These are phyloP conservation scores for Agrotis exclamationis DNA, from an alignment of 2,888 invertebrate genomes.

Conservation along the genomic window DNA sequence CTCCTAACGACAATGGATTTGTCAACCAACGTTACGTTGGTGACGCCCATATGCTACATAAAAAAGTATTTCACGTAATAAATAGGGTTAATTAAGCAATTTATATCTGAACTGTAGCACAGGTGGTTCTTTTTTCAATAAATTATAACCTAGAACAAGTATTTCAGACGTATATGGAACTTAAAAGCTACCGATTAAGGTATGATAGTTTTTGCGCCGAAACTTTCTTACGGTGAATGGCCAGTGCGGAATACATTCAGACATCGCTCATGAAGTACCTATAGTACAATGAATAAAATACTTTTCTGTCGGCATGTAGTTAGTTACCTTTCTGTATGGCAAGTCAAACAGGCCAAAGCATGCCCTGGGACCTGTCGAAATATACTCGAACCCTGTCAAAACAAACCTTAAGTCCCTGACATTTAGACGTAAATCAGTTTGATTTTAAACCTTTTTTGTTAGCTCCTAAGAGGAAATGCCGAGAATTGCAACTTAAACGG, in stretches of 20 bases:
- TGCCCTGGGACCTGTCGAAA: slow-evolving; percentile 78
- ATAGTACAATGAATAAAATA: slow-evolving; percentile 72
- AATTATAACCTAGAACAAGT: slow-evolving; percentile 16
- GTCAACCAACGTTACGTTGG: neutral
- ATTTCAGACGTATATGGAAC: slow-evolving; percentile 36
- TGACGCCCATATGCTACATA: neutral
- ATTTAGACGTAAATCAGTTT: slow-evolving; percentile 68
- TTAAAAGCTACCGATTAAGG: slow-evolving; percentile 51
- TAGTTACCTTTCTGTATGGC: slow-evolving; percentile 73
- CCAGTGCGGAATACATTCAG: slow-evolving; percentile 53
- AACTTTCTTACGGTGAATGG: slow-evolving; percentile 76
- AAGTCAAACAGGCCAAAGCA: slow-evolving; percentile 67
- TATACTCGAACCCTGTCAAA: slow-evolving; percentile 76
- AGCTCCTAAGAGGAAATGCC: slow-evolving; percentile 83
- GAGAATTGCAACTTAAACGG: slow-evolving; percentile 82
- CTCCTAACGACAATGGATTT: slow-evolving; percentile 1
- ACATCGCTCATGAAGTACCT: slow-evolving; percentile 31
- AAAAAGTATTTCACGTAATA: slow-evolving; percentile 5
- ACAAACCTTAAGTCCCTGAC: slow-evolving; percentile 73
- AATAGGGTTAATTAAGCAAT: slow-evolving; percentile 11
- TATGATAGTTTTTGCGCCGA: slow-evolving; percentile 72
- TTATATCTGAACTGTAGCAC: neutral
- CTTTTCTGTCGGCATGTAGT: slow-evolving; percentile 78
- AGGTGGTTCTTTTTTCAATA: neutral
- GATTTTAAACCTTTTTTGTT: slow-evolving; percentile 75